phyloP scores from a whole-genome alignment of 2,797 vertebrate species.

The Sphenodon punctatus region DNA sequence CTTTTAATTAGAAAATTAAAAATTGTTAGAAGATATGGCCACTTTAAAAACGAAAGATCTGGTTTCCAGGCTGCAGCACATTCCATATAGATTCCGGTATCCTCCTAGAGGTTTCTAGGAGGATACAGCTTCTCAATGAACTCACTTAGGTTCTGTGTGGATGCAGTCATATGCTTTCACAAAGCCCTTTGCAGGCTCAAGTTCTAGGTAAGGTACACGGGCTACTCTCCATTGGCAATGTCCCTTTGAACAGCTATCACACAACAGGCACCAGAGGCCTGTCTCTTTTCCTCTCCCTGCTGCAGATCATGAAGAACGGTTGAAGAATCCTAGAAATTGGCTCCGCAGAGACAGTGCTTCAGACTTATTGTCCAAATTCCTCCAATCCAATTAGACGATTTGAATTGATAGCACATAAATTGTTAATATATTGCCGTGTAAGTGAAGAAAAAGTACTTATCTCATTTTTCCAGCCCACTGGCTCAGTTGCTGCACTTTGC shows the following conservation, averaged over 20 bases:
- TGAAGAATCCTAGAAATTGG: conserved; percentile 16
- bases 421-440: conserved; percentile 68
- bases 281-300: neutral
- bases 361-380: conserved; percentile 60
- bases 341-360: conserved; percentile 51
- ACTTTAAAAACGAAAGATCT: too few relatives aligned
- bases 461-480: conserved; percentile 64
- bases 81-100: too few relatives aligned
- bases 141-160: too few relatives aligned
- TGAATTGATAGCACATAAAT: conserved; percentile 70
- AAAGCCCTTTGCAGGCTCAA: neutral
- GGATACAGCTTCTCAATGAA: too few relatives aligned
- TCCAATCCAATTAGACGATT: conserved; percentile 66
- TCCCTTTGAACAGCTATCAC: neutral
- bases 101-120: too few relatives aligned
- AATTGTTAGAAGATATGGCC: too few relatives aligned
- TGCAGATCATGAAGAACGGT: conserved; percentile 32
- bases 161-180: neutral
- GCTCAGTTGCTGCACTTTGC: conserved; percentile 57
- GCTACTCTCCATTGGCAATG: neutral
- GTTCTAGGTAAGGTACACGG: neutral
- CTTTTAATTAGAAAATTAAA: too few relatives aligned
- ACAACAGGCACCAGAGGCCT: neutral
- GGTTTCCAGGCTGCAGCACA: too few relatives aligned
- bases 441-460: conserved; percentile 59